Evolutionary conservation across 1,140 invertebrate genomes (phyloP).

Genomic region (Tetramorium simillimum): DNA sequence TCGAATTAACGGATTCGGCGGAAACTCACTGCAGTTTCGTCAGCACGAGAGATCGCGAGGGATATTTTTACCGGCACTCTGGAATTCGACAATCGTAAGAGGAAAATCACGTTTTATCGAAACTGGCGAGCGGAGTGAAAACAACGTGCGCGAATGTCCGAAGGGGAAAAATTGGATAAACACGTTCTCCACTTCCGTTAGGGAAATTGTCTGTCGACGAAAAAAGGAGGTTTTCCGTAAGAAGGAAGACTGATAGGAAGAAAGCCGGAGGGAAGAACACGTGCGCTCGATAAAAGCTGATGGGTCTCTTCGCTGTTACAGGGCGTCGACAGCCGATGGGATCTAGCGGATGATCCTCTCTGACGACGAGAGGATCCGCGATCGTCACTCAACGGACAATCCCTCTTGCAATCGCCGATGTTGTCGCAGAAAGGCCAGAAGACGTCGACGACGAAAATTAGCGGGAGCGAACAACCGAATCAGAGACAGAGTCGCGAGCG

Average conservation of each 20-base stretch:
- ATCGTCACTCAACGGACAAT: background rate
- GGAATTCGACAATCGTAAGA: background rate
- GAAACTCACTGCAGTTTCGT: constrained; percentile 33
- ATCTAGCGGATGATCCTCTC: constrained; percentile 4
- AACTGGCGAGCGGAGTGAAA: background rate
- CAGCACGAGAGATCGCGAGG: background rate
- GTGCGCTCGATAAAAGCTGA: constrained; percentile 67
- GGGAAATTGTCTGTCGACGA: background rate
- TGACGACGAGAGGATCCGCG: background rate
- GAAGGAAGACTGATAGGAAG: constrained; percentile 1
- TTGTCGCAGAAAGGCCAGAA: background rate
- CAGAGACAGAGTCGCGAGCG: constrained; percentile 48
- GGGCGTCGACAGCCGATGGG: constrained; percentile 61
- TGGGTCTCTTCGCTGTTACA: constrained; percentile 22
- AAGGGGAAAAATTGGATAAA: background rate
- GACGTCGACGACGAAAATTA: constrained; percentile 8
- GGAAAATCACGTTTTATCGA: background rate
- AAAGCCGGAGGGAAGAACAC: constrained; percentile 23
- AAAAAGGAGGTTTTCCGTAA: background rate
- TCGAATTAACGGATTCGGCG: constrained; percentile 3
- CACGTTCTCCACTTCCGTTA: background rate
- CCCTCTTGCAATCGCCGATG: background rate
- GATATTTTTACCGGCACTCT: background rate
- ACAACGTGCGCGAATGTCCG: background rate
- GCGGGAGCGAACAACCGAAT: constrained; percentile 29